Base-by-base conservation (phyloP, 2,113 vertebrate species). In the Myodes glareolus region DNA sequence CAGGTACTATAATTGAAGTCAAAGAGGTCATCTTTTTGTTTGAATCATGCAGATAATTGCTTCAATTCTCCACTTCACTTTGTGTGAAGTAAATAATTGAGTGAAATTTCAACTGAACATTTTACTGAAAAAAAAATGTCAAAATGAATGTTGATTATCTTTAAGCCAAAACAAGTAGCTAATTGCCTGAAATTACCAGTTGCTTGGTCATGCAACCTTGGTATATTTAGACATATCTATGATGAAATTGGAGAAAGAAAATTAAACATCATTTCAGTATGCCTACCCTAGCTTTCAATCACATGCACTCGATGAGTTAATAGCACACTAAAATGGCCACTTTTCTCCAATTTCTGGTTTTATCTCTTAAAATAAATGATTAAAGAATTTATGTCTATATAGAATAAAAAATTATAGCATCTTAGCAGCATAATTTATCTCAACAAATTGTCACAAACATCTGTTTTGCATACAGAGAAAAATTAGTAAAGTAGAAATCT, bases 401-500 rank as follows among this genome's bases (percentile, higher is more conserved):
- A n/a, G 67, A 94, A 80, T 95, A 96, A 95, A 96, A 95, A 52
- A 88, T 80, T 91, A 94, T 68, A 97, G 55, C 87, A 92, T 87
- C 8, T 81, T 87, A 81, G 39, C 88, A 97, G 88, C 81, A 81
- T 95, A 97, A 80, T 85, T 96, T 87, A 94, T 82, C 90, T 97
- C 27, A 97, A 85, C 67, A 92, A 97, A 96, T 97, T 98, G 96
- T 95, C 93, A 84, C 39, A 80, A 93, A 91, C 93, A 87, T 90
- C 2, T 97, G 91, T 88, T 84, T 97, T 91, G 94, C 94, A 95
- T 19, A n/a, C 36, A 92, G 86, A 94, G 97, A 87, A 97, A 47
- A 84, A 85, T 68, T 88, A 33, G 93, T 96, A 94, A 94, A 93
- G 88, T 75, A 97, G 91, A 88, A 92, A 91, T 82, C 75, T 52